Base-by-base conservation (phyloP, 2,797 vertebrate genomes). In the Dendrocincla fuliginosa region DNA sequence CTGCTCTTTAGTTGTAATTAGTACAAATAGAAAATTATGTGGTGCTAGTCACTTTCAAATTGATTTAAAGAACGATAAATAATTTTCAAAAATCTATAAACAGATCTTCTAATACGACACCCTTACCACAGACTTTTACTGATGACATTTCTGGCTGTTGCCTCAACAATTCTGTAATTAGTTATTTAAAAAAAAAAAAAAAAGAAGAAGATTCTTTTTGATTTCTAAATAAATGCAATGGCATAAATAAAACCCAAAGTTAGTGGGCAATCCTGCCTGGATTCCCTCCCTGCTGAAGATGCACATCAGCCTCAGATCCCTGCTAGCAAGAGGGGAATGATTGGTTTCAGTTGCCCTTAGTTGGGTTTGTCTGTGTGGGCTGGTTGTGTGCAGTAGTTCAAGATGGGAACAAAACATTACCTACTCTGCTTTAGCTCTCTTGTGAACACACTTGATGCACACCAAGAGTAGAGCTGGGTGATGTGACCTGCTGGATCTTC, bases 1-100 rank as follows among this genome's bases (percentile, higher is more conserved):
- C n/a, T 81, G 76, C 42, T 93, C 73, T 92, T 96, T 57, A 83
- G 61, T 84, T 87, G 71, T 70, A 87, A 93, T 96, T 89, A 95
- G 79, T 77, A 57, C 91, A 89, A 95, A 90, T 27, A 90, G 87
- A 78, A 94, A 89, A 85, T 80, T 42, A 70, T 76, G 61, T 80
- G 60, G 46, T 5, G 3, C 84, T 85, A 83, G 76, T 97, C 75
- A 71, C 46, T 94, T 94, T 91, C 64, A 75, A 80, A 82, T 60
- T 80, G 78, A 96, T 89, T 80, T 93, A 84, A 90, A 71, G 88
- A 71, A 89, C 1, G 41, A 77, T 60, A 84, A 93, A 92, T 93
- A 56, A 9, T 67, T 80, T 70, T 77, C 16, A 64, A 57, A 90
- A 83, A 80, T 83, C 78, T 92, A 77, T 93, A 84, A 93, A 84